Base-by-base conservation (phyloP, 2,113 vertebrate species). In the Pteruthius melanotis region DNA sequence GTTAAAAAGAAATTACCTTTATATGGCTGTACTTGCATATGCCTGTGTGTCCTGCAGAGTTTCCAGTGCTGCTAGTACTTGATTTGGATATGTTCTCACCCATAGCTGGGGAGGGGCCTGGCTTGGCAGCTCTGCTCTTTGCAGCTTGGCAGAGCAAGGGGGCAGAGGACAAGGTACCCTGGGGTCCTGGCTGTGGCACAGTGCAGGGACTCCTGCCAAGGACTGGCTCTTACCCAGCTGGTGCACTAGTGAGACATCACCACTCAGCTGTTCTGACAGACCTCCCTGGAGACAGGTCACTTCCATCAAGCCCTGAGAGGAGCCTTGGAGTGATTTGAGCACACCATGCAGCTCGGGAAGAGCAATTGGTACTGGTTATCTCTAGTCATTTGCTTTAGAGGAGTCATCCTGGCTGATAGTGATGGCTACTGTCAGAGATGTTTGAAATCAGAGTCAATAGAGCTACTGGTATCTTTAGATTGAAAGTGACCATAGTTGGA, bases 41-140 rank as follows among this genome's bases (percentile, higher is more conserved):
- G n/a, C 9, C 35, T 64, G 19, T 30, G 50, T 60, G 37, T 72
- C 54, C 45, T 8, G 0, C 33, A 42, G 60, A 52, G 10, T 37
- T 61, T 57, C 30, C 47, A 82, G 47, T 0, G 6, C 11, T 40
- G 24, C 23, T 49, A n/a, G n/a, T 2, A 3, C 13, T 60, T 24
- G 70, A 68, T n/a, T 37, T 47, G 15, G 9, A 22, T 13, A 5
- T 27, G 37, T 10, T 82, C 52, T 11, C 4, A 14, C 23, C 11
- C 0, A 0, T 33, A 31, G 33, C 57, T 69, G 35, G 13, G 18
- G 13, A 42, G 33, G 5, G 22, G 4, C 26, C 30, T 42, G 30
- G 7, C 33, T 52, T 70, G 31, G 23, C 28, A 56, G 13, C 33
- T 87, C 77, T 59, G 12, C 11, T 22, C 21, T 76, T 28, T 37